phyloP scores from a whole-genome alignment of 2,888 invertebrate genomes.

The Nowickia ferox region DNA sequence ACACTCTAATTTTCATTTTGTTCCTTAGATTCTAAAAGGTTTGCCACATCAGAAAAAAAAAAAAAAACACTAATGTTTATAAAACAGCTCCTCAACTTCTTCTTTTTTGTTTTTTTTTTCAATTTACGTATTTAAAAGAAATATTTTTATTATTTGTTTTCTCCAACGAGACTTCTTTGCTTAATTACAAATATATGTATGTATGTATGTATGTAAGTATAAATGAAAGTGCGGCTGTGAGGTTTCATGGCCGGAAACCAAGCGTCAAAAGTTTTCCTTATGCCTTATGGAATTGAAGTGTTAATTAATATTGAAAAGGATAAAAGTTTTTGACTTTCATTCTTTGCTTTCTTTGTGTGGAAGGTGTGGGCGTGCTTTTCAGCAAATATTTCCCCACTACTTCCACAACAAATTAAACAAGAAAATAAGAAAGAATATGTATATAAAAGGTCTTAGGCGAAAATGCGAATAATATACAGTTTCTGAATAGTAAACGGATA shows the following conservation, averaged over 20 bases:
- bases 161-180: constrained; percentile 22
- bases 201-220: neutral
- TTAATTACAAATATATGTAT: neutral
- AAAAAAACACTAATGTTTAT: constrained; percentile 25
- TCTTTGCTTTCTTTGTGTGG: constrained; percentile 19
- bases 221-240: neutral
- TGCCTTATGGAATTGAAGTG: constrained; percentile 81
- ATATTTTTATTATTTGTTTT: constrained; percentile 1
- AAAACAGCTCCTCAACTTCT: constrained; percentile 52
- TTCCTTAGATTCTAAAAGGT: neutral
- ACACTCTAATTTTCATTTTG: neutral
- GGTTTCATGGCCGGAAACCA: constrained; percentile 68
- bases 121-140: constrained; percentile 22
- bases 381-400: neutral
- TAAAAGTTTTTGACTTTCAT: constrained; percentile 79
- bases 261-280: constrained; percentile 70
- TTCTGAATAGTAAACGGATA: constrained; percentile 61
- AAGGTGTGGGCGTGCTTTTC: neutral
- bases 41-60: neutral
- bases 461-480: constrained; percentile 11
- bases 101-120: neutral
- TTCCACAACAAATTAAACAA: constrained; percentile 31
- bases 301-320: constrained; percentile 82
- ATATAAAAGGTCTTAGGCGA: constrained; percentile 55
- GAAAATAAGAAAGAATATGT: constrained; percentile 3